Base-by-base conservation (phyloP, 2,113 vertebrate species). In the Eulemur macaco region DNA sequence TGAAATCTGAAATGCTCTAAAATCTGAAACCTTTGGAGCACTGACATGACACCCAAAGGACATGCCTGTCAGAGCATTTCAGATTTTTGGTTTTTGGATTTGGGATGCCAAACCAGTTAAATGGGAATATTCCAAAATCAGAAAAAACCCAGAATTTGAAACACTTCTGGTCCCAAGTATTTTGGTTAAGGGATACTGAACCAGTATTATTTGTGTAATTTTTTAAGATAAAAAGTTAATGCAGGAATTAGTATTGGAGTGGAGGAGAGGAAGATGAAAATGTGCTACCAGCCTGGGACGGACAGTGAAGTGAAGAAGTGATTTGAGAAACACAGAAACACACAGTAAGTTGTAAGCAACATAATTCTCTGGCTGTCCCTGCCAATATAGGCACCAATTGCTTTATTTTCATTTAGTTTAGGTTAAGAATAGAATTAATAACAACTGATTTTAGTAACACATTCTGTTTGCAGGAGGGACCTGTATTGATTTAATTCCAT, bases 391-490 rank as follows among this genome's bases (percentile, higher is more conserved):
- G 31, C n/a, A 34, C 37, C 25, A 60, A 47, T 34, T 71, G 20
- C 34, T 90, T 94, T 92, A 12, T 73, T 96, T 95, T 94, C 56
- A 58, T 87, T 76, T 84, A 87, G 45, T 74, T 94, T 95, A 88
- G 91, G 42, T 50, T 94, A 89, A 89, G 21, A 91, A 64, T 50
- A 84, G 23, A 92, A 86, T 86, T 68, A 88, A 77, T 60, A 88
- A 54, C 63, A 90, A n/a, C 37, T 80, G 18, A 54, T 78, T 93
- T 68, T 77, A 42, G 84, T 21, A 86, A 54, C 47, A 64, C 6
- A 56, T 88, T 68, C 68, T 52, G 20, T 78, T 93, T 91, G 39
- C 47, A 56, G 34, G 77, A 92, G 27, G 76, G 50, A 50, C 13
- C 69, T 77, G 4, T n/a, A 68, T 18, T 89, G 34, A 74, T 69